Percentiles rank a stretch among this genome's conserved stretches.
Evolutionary conservation across 2,888 invertebrate genomes (phyloP).

Genomic region (Laothoe populi): DNA sequence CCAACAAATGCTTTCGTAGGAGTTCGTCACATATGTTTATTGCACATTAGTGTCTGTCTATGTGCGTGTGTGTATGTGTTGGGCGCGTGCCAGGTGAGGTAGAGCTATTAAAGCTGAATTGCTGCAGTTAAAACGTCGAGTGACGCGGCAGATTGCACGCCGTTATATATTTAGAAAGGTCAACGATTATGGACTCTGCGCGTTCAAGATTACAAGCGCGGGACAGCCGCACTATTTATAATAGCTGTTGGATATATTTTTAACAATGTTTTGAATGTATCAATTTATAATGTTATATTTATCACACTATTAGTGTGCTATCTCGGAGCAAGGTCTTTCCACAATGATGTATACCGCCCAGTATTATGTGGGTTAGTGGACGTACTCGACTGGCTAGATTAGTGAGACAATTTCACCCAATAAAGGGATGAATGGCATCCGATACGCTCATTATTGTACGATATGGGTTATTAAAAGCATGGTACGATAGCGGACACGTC

Average conservation of each 20-base stretch:
- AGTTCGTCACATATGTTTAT: slow-evolving; percentile 6
- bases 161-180: slow-evolving; percentile 17
- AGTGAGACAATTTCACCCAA: not conserved
- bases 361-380: not conserved
- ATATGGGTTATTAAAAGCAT: slow-evolving; percentile 1
- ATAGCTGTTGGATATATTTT: slow-evolving; percentile 9
- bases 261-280: slow-evolving; percentile 9
- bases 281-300: slow-evolving; percentile 8
- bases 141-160: slow-evolving; percentile 4
- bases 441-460: not conserved
- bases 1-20: slow-evolving; percentile 3
- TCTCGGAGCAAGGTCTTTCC: slow-evolving; percentile 2
- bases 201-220: slow-evolving; percentile 4
- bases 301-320: not conserved
- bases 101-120: slow-evolving; percentile 15
- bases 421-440: not conserved
- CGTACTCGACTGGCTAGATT: not conserved
- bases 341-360: not conserved
- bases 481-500: slow-evolving; percentile 11
- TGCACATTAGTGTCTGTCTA: not conserved
- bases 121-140: slow-evolving; percentile 13
- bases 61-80: not conserved
- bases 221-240: slow-evolving; percentile 17
- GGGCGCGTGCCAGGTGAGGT: slow-evolving; percentile 11
- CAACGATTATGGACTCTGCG: slow-evolving; percentile 12